phyloP scores from a whole-genome alignment of 1,140 invertebrate species.

The Drosophila tsacasi region DNA sequence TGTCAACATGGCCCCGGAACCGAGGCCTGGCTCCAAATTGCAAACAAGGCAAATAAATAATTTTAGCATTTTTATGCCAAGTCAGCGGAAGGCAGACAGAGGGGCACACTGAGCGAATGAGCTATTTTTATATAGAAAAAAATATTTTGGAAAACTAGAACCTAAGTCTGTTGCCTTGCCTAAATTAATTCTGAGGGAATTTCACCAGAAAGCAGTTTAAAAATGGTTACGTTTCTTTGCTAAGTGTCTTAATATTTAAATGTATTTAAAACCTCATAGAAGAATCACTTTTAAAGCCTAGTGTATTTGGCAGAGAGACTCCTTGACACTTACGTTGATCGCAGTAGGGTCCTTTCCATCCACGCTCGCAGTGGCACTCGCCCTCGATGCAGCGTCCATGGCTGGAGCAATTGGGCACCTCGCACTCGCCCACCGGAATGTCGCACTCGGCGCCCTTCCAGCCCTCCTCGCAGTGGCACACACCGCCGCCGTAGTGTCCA shows the following conservation, averaged over 20 bases:
- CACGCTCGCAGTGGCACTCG: conserved; percentile 94
- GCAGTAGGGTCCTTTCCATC: conserved; percentile 95
- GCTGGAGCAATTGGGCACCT: conserved; percentile 96
- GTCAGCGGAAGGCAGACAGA: conserved; percentile 57
- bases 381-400: conserved; percentile 96
- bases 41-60: conserved; percentile 83
- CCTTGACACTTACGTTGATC: conserved; percentile 90
- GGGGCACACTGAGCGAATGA: conserved; percentile 11
- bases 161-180: neutral
- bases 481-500: conserved; percentile 97
- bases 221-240: neutral
- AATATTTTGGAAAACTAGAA: neutral
- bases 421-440: conserved; percentile 95
- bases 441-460: conserved; percentile 99
- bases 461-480: conserved; percentile 98
- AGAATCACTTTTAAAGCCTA: neutral
- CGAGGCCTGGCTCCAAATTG: conserved; percentile 64
- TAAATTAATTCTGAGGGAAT: neutral
- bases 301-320: neutral
- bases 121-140: neutral
- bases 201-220: accelerated
- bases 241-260: neutral
- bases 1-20: conserved; percentile 60
- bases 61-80: conserved; percentile 83
- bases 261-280: neutral